These are phyloP conservation scores for Ciconia boyciana DNA, from an alignment of 2,113 vertebrate species.

Conservation along the genomic window DNA sequence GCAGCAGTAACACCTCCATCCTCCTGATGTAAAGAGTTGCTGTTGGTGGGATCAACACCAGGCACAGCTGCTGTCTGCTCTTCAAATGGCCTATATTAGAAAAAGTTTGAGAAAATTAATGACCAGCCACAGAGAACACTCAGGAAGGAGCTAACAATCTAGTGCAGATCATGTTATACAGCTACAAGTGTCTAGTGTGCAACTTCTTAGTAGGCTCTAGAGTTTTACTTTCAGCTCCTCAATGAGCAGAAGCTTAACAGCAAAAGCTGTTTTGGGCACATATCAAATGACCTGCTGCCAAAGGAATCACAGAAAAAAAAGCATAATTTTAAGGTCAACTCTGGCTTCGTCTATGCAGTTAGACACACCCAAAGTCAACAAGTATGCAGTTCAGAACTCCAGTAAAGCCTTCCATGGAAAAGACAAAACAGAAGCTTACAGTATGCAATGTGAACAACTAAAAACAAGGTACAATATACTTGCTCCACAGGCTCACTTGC, in stretches of 20 bases:
- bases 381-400: background rate
- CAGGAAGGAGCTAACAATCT: background rate
- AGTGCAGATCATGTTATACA: background rate
- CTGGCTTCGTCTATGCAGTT: background rate
- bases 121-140: background rate
- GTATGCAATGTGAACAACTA: background rate
- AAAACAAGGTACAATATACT: background rate
- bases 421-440: background rate
- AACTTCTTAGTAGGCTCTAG: background rate
- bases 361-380: background rate
- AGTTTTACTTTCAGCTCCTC: background rate
- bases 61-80: conserved; percentile 65
- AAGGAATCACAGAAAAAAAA: background rate
- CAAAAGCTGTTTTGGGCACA: background rate
- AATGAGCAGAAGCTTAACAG: background rate
- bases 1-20: conserved; percentile 54
- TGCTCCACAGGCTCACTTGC: background rate
- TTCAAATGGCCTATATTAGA: conserved; percentile 72
- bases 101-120: background rate
- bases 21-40: conserved; percentile 77
- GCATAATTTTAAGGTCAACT: background rate
- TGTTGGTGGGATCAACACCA: conserved; percentile 51
- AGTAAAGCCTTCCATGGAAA: background rate
- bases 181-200: background rate
- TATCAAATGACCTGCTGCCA: background rate